Conservation (phyloP, 2,888 invertebrate species). For the Nebria brevicollis region DNA sequence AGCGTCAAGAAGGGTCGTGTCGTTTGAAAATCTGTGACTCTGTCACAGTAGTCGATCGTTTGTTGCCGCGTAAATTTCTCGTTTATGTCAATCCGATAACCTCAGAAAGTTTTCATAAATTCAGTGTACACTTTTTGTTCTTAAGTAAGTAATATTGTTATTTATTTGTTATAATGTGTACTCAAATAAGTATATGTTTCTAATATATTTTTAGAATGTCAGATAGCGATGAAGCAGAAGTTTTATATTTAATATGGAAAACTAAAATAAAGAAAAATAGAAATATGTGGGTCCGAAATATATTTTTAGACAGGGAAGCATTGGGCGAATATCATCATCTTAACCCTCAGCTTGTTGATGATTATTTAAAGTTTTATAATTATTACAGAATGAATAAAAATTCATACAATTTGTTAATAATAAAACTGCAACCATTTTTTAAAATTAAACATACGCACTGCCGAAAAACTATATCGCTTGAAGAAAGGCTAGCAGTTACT, state of each 20-base stretch:
- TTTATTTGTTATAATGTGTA: constrained; percentile 15
- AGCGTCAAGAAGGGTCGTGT: too few species aligned
- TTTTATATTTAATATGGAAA: constrained; percentile 16
- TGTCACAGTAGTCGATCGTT: too few species aligned
- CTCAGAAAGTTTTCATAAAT: too few species aligned
- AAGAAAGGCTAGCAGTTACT: not conserved
- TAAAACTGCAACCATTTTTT: constrained; percentile 21
- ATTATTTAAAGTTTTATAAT: constrained; percentile 30
- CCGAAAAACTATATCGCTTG: constrained; percentile 26
- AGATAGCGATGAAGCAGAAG: constrained; percentile 20
- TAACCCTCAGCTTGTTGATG: constrained; percentile 15
- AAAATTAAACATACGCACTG: constrained; percentile 32
- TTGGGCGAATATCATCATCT: constrained; percentile 13
- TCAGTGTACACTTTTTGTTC: too few species aligned
- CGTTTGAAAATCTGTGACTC: too few species aligned
- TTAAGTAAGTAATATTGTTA: too few species aligned
- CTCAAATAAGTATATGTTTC: constrained; percentile 11
- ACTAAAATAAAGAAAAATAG: constrained; percentile 16
- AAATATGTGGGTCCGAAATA: constrained; percentile 28
- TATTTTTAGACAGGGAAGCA: constrained; percentile 23
- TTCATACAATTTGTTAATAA: constrained; percentile 28
- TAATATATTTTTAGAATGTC: constrained; percentile 28
- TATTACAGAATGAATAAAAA: constrained; percentile 31
- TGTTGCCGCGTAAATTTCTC: too few species aligned
- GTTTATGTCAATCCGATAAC: too few species aligned